Conservation (phyloP, 2,113 vertebrate species). For the Psilopogon haemacephalus region DNA sequence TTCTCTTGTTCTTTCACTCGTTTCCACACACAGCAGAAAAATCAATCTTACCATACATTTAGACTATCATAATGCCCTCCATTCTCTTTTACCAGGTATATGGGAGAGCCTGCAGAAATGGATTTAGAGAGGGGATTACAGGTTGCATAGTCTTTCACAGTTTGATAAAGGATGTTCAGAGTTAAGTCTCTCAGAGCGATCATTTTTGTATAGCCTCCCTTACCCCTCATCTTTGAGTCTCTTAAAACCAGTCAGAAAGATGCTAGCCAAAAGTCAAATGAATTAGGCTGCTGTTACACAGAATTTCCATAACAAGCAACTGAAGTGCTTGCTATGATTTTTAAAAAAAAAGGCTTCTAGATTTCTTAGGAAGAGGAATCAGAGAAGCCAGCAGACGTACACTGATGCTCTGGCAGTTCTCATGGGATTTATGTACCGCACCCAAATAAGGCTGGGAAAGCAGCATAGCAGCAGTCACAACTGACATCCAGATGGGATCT, state of each 20-base stretch:
- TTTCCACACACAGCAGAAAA: neutral
- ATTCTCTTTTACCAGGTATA: neutral
- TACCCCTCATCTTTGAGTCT: neutral
- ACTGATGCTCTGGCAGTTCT: constrained; percentile 11
- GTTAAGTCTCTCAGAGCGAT: neutral
- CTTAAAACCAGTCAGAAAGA: neutral
- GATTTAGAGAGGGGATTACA: neutral
- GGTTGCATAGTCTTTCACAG: neutral
- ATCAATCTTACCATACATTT: neutral
- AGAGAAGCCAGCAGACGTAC: constrained; percentile 26
- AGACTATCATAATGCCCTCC: neutral
- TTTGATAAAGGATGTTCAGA: neutral
- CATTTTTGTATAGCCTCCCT: neutral
- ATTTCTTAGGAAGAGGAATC: constrained; percentile 24
- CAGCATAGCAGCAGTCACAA: neutral
- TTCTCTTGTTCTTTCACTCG: too few relatives aligned
- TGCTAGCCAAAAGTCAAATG: neutral
- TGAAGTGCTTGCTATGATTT: neutral
- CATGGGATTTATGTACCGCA: constrained; percentile 40
- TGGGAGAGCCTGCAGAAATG: neutral
- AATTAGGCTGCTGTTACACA: constrained; percentile 24
- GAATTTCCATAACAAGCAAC: constrained; percentile 50
- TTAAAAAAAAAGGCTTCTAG: neutral
- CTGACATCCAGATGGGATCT: constrained; percentile 33
- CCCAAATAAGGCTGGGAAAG: constrained; percentile 56